These are phyloP conservation scores for Python bivittatus DNA, from an alignment of 2,113 vertebrate species.

Conservation along the genomic window DNA sequence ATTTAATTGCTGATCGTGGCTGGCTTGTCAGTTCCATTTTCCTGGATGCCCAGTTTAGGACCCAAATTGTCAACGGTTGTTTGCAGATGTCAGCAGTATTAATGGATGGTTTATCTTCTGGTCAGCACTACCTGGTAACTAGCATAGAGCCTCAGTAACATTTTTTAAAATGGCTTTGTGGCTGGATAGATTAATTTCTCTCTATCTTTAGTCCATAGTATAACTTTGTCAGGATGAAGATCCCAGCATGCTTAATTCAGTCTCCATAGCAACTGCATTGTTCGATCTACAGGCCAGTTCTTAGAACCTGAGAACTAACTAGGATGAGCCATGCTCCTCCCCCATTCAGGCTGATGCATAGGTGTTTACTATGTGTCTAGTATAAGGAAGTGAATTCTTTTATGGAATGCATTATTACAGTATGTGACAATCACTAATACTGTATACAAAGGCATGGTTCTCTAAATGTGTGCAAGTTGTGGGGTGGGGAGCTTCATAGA, in stretches of 20 bases:
- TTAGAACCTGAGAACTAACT: constrained; percentile 40
- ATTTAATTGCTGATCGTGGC: not conserved
- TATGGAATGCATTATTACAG: not conserved
- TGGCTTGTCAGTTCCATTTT: not conserved
- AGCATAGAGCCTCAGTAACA: not conserved
- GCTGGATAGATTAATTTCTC: constrained; percentile 32
- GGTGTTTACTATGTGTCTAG: rapidly evolving
- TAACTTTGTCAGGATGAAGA: constrained; percentile 60
- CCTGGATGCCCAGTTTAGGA: not conserved
- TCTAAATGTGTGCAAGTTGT: not conserved
- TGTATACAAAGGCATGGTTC: not conserved
- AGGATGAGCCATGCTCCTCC: constrained; percentile 18
- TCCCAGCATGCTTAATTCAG: constrained; percentile 50
- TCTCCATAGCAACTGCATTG: constrained; percentile 53
- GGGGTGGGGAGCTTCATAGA: not conserved
- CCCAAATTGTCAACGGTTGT: not conserved
- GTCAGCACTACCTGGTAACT: not conserved
- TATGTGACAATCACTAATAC: not conserved
- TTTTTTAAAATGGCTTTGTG: constrained; percentile 22
- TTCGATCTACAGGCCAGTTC: constrained; percentile 38
- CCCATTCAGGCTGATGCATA: not conserved
- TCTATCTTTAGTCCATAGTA: constrained; percentile 51
- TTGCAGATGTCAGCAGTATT: constrained; percentile 1
- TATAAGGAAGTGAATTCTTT: not conserved
- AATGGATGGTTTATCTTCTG: constrained; percentile 17